Base-by-base conservation (phyloP, 2,113 vertebrate genomes). In the Tringa solitaria region DNA sequence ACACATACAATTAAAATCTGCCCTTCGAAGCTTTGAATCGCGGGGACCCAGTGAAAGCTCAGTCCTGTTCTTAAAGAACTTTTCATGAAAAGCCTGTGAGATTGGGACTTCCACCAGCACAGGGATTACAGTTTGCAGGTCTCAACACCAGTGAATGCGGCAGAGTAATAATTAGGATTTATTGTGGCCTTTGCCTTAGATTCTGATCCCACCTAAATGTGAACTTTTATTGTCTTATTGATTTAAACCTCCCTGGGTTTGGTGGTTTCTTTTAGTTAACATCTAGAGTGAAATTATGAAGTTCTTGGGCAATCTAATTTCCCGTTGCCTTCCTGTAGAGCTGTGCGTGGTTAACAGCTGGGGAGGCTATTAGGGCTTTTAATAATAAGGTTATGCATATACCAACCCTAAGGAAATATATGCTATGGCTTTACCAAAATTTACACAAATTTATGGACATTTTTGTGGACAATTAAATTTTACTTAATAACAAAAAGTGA, bases 211-310 rank as follows among this genome's bases (percentile, higher is more conserved):
- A 35, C 37, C 50, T 75, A 61, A 82, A 84, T 57, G 45, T 69
- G 70, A 57, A 41, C 43, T 94, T 93, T 18, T 63, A 50, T 57
- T 87, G 30, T 61, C 16, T 41, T 57, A 63, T 2, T 76, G 76
- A 68, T 94, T 90, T 81, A 84, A 94, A 70, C 12, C 39, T 88
- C 57, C 1, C 0, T 84, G 68, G 33, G 20, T 72, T 88, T 59
- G 64, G 46, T 78, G 41, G 63, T 86, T 88, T 64, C 64, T 93
- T 91, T 83, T 89, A 88, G 88, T 90, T 92, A 89, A 87, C 50
- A 74, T 61, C 37, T 24, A 33, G 32, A 69, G 41, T 72, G n/a
- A 83, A 85, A 61, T 83, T 4, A 57, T 14, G 8, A 79, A 28
- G 33, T 81, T 90, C 72, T 78, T 90, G 68, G 68, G 37, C 76